Percentiles rank a stretch among this genome's conserved stretches.
Evolutionary conservation across 2,888 invertebrate species (phyloP).

Genomic region (Cryptops parisi): DNA sequence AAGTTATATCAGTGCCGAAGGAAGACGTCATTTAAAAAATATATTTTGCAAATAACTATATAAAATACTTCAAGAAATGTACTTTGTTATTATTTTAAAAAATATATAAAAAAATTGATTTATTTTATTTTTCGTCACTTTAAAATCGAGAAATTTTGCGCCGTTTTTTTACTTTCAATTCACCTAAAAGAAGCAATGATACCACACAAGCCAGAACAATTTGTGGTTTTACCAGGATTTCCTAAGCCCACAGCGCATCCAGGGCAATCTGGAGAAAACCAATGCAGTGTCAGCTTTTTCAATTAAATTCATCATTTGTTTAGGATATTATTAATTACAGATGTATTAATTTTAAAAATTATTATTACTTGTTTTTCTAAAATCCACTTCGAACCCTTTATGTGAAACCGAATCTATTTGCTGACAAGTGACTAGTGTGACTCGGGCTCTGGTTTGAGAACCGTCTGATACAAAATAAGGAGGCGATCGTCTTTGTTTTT

Average conservation of each 20-base stretch:
- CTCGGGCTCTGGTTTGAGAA: slow-evolving; percentile 19
- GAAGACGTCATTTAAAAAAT: too few species aligned
- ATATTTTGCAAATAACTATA: too few species aligned
- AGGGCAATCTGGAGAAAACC: slow-evolving; percentile 20
- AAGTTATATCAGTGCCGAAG: too few species aligned
- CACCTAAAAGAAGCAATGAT: slow-evolving; percentile 23
- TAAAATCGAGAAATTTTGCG: not conserved
- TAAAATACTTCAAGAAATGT: too few species aligned
- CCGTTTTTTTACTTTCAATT: not conserved
- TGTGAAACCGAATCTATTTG: slow-evolving; percentile 18
- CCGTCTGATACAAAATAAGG: slow-evolving; percentile 24
- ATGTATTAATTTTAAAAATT: too few species aligned
- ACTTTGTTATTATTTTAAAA: too few species aligned
- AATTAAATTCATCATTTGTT: too few species aligned
- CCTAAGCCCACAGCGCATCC: slow-evolving; percentile 22
- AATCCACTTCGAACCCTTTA: slow-evolving; percentile 22
- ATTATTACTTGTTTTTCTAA: slow-evolving; percentile 20
- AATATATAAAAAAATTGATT: too few species aligned
- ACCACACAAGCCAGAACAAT: slow-evolving; percentile 21
- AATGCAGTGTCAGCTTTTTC: too few species aligned
- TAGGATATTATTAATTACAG: too few species aligned
- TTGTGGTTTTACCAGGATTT: slow-evolving; percentile 18
- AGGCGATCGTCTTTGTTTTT: slow-evolving; percentile 20
- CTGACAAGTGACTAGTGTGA: slow-evolving; percentile 23
- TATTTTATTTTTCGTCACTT: not conserved